phyloP scores from a whole-genome alignment of 2,113 vertebrate species.

The Tachysurus vachellii region DNA sequence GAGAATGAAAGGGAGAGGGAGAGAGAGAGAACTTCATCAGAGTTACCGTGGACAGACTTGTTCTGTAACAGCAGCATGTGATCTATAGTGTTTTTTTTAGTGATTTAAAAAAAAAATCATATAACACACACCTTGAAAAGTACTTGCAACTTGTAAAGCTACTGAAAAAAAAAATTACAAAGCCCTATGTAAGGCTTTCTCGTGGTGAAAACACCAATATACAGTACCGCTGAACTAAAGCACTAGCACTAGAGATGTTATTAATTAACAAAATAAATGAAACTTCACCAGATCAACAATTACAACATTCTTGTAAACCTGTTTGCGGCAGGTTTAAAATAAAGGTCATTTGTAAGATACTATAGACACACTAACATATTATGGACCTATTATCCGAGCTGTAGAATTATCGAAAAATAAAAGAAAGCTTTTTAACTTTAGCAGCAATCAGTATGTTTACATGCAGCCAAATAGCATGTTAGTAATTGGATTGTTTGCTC shows the following conservation, averaged over 20 bases:
- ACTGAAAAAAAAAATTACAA: not conserved
- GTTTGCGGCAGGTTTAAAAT: not conserved
- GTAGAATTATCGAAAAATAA: not conserved
- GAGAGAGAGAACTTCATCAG: not conserved
- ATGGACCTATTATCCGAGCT: not conserved
- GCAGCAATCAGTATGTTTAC: not conserved
- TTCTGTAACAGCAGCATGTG: not conserved
- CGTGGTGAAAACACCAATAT: not conserved
- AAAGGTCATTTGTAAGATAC: not conserved
- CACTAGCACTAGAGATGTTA: not conserved
- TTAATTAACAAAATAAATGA: not conserved
- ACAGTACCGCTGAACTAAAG: not conserved
- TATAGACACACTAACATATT: not conserved
- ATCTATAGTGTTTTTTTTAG: not conserved
- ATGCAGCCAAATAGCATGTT: too few species aligned
- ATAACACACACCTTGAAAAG: too few species aligned
- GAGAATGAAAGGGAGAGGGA: too few species aligned
- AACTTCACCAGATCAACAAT: not conserved
- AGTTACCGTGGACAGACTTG: not conserved
- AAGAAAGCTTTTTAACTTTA: not conserved
- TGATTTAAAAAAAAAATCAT: not conserved
- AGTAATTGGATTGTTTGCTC: too few species aligned
- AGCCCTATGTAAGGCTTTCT: not conserved
- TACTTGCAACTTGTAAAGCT: not conserved
- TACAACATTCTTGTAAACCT: not conserved